Conservation (phyloP, 2,797 vertebrate genomes). For the Cyclura pinguis region DNA sequence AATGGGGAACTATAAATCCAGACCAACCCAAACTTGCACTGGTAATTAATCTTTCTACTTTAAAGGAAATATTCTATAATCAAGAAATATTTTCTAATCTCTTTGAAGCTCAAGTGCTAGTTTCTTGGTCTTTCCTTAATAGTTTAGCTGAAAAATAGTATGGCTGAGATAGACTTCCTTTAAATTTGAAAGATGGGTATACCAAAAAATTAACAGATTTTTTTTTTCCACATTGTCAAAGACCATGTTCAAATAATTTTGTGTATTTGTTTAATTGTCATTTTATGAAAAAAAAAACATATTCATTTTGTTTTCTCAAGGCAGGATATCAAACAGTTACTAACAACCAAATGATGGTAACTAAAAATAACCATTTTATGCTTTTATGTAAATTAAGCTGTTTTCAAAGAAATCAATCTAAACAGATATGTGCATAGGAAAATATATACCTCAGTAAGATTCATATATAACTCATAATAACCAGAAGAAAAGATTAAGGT, state of each 20-base stretch:
- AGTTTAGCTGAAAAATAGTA: slow-evolving; percentile 25
- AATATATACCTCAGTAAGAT: neutral
- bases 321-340: slow-evolving; percentile 54
- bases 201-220: slow-evolving; percentile 38
- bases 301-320: slow-evolving; percentile 26
- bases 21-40: slow-evolving; percentile 96
- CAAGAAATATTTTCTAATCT: slow-evolving; percentile 43
- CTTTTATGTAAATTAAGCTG: slow-evolving; percentile 10
- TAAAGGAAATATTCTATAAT: slow-evolving; percentile 32
- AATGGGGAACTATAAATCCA: slow-evolving; percentile 99
- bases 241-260: neutral
- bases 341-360: slow-evolving; percentile 12
- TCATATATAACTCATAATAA: slow-evolving; percentile 8
- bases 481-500: slow-evolving; percentile 25
- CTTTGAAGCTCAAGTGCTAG: slow-evolving; percentile 41
- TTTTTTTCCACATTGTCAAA: neutral
- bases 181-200: slow-evolving; percentile 27
- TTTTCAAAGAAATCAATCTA: neutral
- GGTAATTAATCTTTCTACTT: slow-evolving; percentile 84
- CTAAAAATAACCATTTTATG: slow-evolving; percentile 29
- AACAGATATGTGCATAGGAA: neutral
- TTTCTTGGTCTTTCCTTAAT: slow-evolving; percentile 48
- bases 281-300: neutral
- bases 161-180: neutral
- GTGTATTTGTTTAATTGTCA: slow-evolving; percentile 40